Base-by-base conservation (phyloP, 2,113 vertebrate species). In the Pyrgilauda ruficollis region DNA sequence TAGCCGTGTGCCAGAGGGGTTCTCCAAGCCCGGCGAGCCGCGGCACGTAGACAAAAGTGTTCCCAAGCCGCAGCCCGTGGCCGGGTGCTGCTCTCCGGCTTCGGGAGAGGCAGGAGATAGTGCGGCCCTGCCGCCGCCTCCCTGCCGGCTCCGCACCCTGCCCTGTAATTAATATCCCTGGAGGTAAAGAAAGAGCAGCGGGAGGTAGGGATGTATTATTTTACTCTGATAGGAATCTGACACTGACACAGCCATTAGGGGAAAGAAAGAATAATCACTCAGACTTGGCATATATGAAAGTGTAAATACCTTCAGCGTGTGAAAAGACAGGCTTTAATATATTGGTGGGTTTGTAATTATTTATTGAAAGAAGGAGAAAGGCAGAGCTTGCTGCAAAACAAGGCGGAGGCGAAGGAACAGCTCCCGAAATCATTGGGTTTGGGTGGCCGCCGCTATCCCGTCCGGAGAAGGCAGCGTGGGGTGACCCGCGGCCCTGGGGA, bases 221-320 rank as follows among this genome's bases (percentile, higher is more conserved):
- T 90, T 63, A 58, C 86, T 20, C 89, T 46, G 94, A 96, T 96
- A 95, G 93, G 81, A 89, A 94, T 96, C 91, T 95, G 96, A 87
- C 91, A 93, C 91, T 77, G 92, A 88, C 91, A 93, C 93, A 95
- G 93, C 89, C 87, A 94, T 91, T 87, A 93, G 78, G 67, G 86
- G 59, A 93, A 95, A 87, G 93, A 93, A 90, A 95, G 95, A 90
- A 90, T 92, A 96, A 95, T 96, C 93, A 89, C 87, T 87, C 28
- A 10, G 63, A 53, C 89, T 95, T 96, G 94, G 94, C 93, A 55
- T 72, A 47, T 84, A 30, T 14, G 15, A 26, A 72, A 85, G 74
- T 1, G 58, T 59, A 85, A 91, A 95, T 92, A 93, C 74, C 73
- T 91, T 64, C 64, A 7, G 87, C 49, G 46, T 68, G 94, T 68